Conservation (phyloP, 2,888 invertebrate genomes). For the Scaptomyza caliginosa region DNA sequence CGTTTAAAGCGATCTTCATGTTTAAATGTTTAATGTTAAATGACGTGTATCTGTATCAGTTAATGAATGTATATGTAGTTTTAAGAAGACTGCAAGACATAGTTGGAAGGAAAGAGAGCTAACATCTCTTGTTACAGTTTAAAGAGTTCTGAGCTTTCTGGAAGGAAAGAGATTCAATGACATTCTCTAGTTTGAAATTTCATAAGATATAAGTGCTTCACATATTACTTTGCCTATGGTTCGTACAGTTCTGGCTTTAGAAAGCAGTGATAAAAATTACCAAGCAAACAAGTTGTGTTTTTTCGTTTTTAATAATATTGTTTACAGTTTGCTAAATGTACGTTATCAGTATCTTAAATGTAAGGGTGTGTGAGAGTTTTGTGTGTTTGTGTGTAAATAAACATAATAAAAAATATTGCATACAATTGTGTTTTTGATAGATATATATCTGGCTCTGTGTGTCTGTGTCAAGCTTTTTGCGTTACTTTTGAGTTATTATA, state of each 20-base stretch:
- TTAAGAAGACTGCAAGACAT: slow-evolving; percentile 3
- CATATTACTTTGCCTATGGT: not conserved
- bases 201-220: not conserved
- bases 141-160: not conserved
- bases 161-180: not conserved
- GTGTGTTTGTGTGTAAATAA: slow-evolving; percentile 41
- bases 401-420: slow-evolving; percentile 68
- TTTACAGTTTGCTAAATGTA: slow-evolving; percentile 53
- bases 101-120: not conserved
- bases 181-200: not conserved
- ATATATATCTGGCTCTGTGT: not conserved
- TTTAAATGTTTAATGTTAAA: slow-evolving; percentile 6
- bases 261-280: slow-evolving; percentile 5
- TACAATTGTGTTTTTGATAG: slow-evolving; percentile 26
- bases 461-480: slow-evolving; percentile 19
- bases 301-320: slow-evolving; percentile 54
- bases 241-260: not conserved
- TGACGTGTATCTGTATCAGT: slow-evolving; percentile 12
- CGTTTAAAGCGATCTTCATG: slow-evolving; percentile 27
- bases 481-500: slow-evolving; percentile 22
- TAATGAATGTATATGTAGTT: not conserved
- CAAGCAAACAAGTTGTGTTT: slow-evolving; percentile 21
- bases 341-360: slow-evolving; percentile 36
- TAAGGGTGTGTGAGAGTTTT: slow-evolving; percentile 27
- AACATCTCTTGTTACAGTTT: not conserved